These are phyloP conservation scores for Drosophila ustulata DNA, from an alignment of 2,888 invertebrate genomes.

Conservation along the genomic window DNA sequence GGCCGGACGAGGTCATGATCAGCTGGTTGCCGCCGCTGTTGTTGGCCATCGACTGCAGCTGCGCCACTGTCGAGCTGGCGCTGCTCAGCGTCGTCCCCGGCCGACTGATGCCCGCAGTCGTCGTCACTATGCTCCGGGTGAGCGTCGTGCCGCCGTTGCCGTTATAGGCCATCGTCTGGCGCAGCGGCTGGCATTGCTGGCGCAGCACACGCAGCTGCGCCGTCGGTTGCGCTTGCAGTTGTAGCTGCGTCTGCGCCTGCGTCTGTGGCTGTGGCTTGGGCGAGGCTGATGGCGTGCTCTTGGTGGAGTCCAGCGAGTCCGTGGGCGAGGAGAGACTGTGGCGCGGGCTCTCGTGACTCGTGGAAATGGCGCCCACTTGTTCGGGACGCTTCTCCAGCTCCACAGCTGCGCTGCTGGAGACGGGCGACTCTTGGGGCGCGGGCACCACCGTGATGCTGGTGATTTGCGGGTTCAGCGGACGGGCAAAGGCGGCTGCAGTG, in stretches of 20 bases:
- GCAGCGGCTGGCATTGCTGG: constrained; percentile 41
- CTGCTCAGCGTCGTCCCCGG: constrained; percentile 84
- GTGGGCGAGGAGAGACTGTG: constrained; percentile 88
- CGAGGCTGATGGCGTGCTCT: constrained; percentile 73
- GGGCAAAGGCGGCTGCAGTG: constrained; percentile 57
- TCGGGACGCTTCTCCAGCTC: constrained; percentile 88
- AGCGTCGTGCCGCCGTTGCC: constrained; percentile 50
- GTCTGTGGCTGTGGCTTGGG: constrained; percentile 52
- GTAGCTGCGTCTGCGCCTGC: constrained; percentile 74
- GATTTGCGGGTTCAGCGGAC: constrained; percentile 63
- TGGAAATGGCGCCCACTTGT: constrained; percentile 93
- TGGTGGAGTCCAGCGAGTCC: constrained; percentile 74
- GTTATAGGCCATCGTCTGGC: neutral
- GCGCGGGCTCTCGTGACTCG: constrained; percentile 92
- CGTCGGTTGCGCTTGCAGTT: constrained; percentile 30
- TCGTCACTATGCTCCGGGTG: constrained; percentile 92
- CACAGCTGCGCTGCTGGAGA: constrained; percentile 73
- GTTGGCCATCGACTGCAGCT: constrained; percentile 78
- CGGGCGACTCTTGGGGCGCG: constrained; percentile 84
- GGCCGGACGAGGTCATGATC: constrained; percentile 85
- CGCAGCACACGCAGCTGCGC: constrained; percentile 65
- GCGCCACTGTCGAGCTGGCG: constrained; percentile 49
- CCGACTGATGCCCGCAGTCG: constrained; percentile 90
- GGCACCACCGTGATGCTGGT: constrained; percentile 83
- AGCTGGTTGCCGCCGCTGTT: constrained; percentile 79